These are phyloP conservation scores for Drosophila borealis DNA, from an alignment of 2,888 invertebrate genomes.

Conservation along the genomic window DNA sequence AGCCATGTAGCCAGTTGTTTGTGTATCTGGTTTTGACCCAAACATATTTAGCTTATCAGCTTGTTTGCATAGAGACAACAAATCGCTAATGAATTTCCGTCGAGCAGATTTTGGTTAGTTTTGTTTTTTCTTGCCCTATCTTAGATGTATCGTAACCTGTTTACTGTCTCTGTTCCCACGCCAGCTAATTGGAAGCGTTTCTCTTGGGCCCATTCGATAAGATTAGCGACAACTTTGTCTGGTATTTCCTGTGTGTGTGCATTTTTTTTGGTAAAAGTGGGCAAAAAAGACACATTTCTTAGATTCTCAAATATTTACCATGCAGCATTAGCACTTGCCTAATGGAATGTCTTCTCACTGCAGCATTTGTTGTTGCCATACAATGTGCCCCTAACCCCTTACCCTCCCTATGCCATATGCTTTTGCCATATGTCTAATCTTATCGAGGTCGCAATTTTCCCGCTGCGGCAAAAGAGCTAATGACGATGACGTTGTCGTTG, in stretches of 20 bases:
- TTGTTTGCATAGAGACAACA: slow-evolving; percentile 65
- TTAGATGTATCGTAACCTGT: slow-evolving; percentile 64
- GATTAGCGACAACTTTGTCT: slow-evolving; percentile 73
- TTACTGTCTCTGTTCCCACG: slow-evolving; percentile 71
- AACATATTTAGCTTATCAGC: slow-evolving; percentile 39
- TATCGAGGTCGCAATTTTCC: slow-evolving; percentile 73
- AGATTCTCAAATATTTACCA: slow-evolving; percentile 66
- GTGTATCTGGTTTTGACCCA: slow-evolving; percentile 18
- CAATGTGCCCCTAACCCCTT: slow-evolving; percentile 17
- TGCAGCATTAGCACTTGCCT: slow-evolving; percentile 55
- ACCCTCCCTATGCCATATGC: slow-evolving; percentile 19
- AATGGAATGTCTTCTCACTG: slow-evolving; percentile 57
- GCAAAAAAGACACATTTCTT: slow-evolving; percentile 58
- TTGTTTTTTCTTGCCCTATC: slow-evolving; percentile 42
- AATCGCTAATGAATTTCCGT: slow-evolving; percentile 73
- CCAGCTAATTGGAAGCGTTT: slow-evolving; percentile 69
- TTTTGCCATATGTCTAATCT: slow-evolving; percentile 62
- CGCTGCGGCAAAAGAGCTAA: slow-evolving; percentile 62
- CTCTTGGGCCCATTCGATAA: slow-evolving; percentile 72
- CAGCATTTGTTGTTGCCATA: slow-evolving; percentile 59
- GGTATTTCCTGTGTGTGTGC: slow-evolving; percentile 78
- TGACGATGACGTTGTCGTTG: slow-evolving; percentile 59
- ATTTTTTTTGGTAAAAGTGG: slow-evolving; percentile 63
- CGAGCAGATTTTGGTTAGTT: slow-evolving; percentile 41
- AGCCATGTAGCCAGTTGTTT: slow-evolving; percentile 1